Conservation (phyloP, 2,797 vertebrate species). For the Thripadectes ignobilis region DNA sequence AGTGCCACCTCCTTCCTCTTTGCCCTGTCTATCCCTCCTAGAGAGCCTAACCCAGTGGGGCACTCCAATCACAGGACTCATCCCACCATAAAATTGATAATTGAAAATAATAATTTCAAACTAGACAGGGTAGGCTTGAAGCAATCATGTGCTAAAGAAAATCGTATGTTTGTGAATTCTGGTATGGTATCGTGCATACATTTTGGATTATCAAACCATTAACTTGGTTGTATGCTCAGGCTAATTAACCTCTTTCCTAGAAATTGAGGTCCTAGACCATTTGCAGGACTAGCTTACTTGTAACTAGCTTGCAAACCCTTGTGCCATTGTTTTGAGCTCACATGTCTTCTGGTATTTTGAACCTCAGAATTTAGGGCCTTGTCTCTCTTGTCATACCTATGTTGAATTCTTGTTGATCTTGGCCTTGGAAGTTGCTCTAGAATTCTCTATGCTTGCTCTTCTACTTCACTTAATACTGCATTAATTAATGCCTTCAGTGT, state of each 20-base stretch:
- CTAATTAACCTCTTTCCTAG: background rate
- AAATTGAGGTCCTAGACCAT: background rate
- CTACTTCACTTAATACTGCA: background rate
- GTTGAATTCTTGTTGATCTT: background rate
- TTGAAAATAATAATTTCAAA: background rate
- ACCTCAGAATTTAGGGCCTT: background rate
- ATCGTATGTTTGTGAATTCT: background rate
- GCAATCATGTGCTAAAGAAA: background rate
- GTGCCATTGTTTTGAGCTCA: background rate
- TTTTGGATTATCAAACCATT: background rate
- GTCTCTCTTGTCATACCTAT: background rate
- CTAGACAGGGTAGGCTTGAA: background rate
- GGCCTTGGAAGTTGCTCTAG: background rate
- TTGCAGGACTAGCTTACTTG: background rate
- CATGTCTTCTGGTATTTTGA: background rate
- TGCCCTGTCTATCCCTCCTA: background rate
- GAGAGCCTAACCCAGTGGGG: background rate
- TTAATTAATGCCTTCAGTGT: background rate
- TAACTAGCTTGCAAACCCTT: background rate
- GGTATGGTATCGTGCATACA: background rate
- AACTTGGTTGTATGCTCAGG: background rate
- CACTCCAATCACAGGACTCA: background rate
- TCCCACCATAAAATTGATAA: background rate
- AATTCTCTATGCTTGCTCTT: background rate
- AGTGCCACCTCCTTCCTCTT: background rate